Base-by-base conservation (phyloP, 1,140 invertebrate species). In the Eupristina koningsbergeri region DNA sequence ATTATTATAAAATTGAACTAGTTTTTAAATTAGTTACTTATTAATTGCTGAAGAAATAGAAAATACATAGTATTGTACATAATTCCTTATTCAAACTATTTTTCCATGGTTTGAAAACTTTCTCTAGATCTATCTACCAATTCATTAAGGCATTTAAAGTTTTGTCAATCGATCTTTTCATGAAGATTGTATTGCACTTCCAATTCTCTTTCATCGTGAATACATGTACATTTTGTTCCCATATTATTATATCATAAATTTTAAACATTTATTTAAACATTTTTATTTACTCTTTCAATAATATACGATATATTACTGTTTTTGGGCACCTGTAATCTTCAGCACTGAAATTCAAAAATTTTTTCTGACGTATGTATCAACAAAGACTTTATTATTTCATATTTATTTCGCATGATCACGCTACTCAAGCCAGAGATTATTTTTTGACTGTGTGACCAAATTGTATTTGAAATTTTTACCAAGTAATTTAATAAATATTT, bases 41-140 rank as follows among this genome's bases (percentile, higher is more conserved):
- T 64, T n/a, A 39, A 45, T 50, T 9, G 74, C 29, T 53, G n/a
- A 47, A 47, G 15, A 82, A 85, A 79, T 67, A 26, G 31, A 9
- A 41, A 3, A 7, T 39, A 71, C 17, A 19, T 41, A 22, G 19
- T 26, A 41, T 34, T 61, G 36, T 84, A 90, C 90, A 90, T 92
- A 98, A 97, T 90, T 95, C 93, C 81, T 94, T 94, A 88, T 93
- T 95, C 39, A 97, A 90, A 86, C 98, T 93, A 74, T 97, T 94
- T 88, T 98, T 97, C 96, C 98, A 99, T 0, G 97, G 93, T 92
- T 98, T 99, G 88, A 99, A 99, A 17, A 99, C 95, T 50, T 93
- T 93, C 97, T 69, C 97, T 98, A 47, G 96, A 96, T 58, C 96
- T 96, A 89, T 99, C 97, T 50, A 93, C 91, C 39, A 92, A 86